Conservation (phyloP, 2,113 vertebrate genomes). For the Phalacrocorax carbo region DNA sequence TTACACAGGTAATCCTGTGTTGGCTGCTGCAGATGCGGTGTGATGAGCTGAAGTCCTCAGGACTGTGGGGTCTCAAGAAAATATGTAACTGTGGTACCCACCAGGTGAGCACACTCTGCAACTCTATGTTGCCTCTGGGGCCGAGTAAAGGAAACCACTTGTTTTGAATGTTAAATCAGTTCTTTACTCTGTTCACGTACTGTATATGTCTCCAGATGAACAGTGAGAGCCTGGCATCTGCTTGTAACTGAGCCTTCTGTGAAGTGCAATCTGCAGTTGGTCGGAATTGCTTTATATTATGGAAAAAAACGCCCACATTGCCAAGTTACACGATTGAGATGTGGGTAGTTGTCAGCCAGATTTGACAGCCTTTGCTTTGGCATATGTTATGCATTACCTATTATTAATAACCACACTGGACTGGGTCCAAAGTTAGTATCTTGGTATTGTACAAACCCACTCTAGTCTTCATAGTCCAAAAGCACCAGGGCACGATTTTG, state of each 20-base stretch:
- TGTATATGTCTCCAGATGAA: not conserved
- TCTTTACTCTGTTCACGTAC: slow-evolving; percentile 11
- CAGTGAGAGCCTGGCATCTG: slow-evolving; percentile 29
- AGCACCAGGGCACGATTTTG: not conserved
- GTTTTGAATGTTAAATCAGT: not conserved
- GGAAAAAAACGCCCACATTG: not conserved
- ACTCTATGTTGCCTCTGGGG: not conserved
- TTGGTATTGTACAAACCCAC: not conserved
- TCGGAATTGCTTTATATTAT: not conserved
- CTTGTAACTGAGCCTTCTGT: slow-evolving; percentile 35
- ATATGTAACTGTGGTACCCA: not conserved
- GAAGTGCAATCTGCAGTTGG: slow-evolving; percentile 47
- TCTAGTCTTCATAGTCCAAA: not conserved
- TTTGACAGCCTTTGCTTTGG: slow-evolving; percentile 34
- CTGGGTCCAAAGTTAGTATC: not conserved
- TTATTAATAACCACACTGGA: not conserved
- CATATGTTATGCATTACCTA: slow-evolving; percentile 28
- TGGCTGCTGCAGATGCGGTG: not conserved
- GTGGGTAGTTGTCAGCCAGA: slow-evolving; percentile 17
- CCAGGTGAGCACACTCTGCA: not conserved
- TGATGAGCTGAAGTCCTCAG: not conserved
- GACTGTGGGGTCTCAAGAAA: not conserved
- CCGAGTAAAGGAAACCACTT: not conserved
- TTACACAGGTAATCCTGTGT: not conserved
- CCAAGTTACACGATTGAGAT: not conserved